Percentiles rank a stretch among this genome's conserved stretches.
phyloP scores from a whole-genome alignment of 1,140 invertebrate genomes.

The Dreissena rostriformis region DNA sequence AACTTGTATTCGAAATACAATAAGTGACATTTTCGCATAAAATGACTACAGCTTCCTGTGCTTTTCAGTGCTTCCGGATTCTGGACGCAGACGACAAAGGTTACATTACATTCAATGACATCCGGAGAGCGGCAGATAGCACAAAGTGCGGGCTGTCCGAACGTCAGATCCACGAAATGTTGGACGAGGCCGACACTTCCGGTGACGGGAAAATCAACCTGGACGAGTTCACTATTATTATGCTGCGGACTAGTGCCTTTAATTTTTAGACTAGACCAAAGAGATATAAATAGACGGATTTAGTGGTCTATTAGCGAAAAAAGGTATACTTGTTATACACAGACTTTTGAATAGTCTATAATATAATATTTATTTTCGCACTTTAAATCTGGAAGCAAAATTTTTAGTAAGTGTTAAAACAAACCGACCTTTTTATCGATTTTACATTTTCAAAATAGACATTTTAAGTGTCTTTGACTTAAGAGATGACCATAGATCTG shows the following conservation, averaged over 20 bases:
- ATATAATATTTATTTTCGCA: neutral
- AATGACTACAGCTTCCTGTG: neutral
- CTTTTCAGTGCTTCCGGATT: constrained; percentile 67
- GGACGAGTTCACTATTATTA: constrained; percentile 46
- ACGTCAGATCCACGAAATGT: constrained; percentile 74
- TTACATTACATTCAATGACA: constrained; percentile 66
- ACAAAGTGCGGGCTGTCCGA: constrained; percentile 69
- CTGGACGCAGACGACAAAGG: constrained; percentile 68
- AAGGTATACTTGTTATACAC: neutral
- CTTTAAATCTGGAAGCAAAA: constrained; percentile 9
- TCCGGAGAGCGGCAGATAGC: constrained; percentile 62
- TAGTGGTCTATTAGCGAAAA: neutral
- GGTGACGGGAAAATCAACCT: constrained; percentile 40
- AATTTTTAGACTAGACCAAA: constrained; percentile 22
- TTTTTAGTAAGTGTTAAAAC: no score
- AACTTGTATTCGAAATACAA: no score
- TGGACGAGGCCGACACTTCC: constrained; percentile 74
- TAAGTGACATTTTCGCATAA: no score
- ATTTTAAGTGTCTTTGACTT: no score
- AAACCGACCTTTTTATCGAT: no score
- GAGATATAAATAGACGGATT: neutral
- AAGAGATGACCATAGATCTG: no score
- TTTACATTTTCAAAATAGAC: no score
- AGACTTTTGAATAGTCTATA: neutral
- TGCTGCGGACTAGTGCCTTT: constrained; percentile 47